Conservation (phyloP, 2,113 vertebrate species). For the Ursus arctos region DNA sequence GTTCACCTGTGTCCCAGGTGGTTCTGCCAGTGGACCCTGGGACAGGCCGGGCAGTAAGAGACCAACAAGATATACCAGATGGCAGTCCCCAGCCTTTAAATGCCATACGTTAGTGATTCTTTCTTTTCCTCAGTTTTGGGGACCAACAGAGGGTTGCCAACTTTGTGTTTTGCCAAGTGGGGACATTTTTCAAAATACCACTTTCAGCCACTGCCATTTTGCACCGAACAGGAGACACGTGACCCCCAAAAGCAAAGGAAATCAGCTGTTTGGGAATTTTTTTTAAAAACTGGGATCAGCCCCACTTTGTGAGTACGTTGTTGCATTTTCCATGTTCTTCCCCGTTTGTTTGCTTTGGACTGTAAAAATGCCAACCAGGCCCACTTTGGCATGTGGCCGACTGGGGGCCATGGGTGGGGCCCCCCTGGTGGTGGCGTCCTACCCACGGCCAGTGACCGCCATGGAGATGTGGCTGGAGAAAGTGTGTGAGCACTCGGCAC, state of each 20-base stretch:
- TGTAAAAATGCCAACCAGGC: background rate
- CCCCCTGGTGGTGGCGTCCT: accelerated
- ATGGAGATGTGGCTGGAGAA: background rate
- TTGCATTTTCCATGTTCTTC: background rate
- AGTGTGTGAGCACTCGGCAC: accelerated
- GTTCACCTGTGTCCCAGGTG: background rate
- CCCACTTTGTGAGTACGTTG: background rate
- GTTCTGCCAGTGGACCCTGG: background rate
- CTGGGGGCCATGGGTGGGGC: background rate
- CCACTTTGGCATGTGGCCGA: accelerated
- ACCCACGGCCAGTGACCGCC: background rate
- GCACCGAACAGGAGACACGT: background rate
- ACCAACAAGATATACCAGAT: background rate
- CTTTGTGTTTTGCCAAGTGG: background rate
- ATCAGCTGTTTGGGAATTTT: background rate
- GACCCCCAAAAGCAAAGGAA: background rate
- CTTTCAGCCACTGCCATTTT: background rate
- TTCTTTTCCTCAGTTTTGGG: background rate
- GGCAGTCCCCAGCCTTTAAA: background rate
- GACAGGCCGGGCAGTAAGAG: background rate
- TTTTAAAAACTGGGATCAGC: background rate
- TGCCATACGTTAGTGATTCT: background rate
- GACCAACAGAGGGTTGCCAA: background rate
- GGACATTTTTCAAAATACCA: background rate
- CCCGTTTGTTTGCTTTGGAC: background rate